Percentiles rank a stretch among this genome's conserved stretches.
Evolutionary conservation across 1,140 invertebrate genomes (phyloP).

Genomic region (Matsumurasca onukii): DNA sequence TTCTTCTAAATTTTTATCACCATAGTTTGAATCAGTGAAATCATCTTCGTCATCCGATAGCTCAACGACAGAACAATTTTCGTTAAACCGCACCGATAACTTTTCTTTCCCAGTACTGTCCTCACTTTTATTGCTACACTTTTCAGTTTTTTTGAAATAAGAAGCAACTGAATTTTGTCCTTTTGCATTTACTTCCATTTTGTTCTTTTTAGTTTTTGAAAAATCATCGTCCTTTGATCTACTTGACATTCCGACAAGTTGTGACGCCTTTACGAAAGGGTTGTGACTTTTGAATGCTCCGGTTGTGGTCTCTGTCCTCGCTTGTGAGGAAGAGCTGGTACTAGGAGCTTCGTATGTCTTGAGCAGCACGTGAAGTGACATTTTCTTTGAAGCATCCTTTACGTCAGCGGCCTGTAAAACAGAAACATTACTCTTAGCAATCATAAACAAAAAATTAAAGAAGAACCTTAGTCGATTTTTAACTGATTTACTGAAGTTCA

Average conservation of each 20-base stretch:
- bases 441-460: neutral
- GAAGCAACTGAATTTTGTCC: conserved; percentile 21
- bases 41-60: neutral
- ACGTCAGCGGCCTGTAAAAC: conserved; percentile 31
- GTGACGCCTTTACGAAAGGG: conserved; percentile 30
- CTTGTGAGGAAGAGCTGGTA: neutral
- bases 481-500: no score
- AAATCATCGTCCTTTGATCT: neutral
- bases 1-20: neutral
- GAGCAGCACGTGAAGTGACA: conserved; percentile 28
- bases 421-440: neutral
- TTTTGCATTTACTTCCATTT: conserved; percentile 46
- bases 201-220: conserved; percentile 50
- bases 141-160: conserved; percentile 39
- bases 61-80: neutral
- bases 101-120: conserved; percentile 31
- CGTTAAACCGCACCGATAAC: neutral
- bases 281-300: conserved; percentile 24
- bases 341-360: conserved; percentile 22
- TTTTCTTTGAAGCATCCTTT: conserved; percentile 17
- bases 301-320: neutral
- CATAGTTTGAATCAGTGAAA: neutral
- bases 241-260: conserved; percentile 26
- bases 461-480: no score
- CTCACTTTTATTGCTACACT: no score